phyloP scores from a whole-genome alignment of 1,140 invertebrate genomes.

The Psilanteris sp. region DNA sequence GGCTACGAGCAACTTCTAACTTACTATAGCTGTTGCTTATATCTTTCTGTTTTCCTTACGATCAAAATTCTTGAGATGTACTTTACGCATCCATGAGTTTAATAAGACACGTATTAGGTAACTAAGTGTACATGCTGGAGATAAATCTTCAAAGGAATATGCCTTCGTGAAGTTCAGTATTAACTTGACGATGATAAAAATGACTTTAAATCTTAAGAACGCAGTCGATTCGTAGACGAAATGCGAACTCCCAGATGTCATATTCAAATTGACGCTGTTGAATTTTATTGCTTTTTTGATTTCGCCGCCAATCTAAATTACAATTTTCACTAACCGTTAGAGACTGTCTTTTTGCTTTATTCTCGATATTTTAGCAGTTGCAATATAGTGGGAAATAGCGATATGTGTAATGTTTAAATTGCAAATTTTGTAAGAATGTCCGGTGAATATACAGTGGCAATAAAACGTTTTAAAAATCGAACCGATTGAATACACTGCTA shows the following conservation, averaged over 20 bases:
- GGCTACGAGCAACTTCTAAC: conserved; percentile 54
- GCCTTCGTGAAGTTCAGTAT: conserved; percentile 53
- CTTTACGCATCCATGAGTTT: conserved; percentile 65
- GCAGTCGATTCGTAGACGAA: conserved; percentile 34
- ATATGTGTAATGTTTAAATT: no score
- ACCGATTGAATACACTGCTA: no score
- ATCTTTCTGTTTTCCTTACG: conserved; percentile 65
- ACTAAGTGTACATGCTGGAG: conserved; percentile 62
- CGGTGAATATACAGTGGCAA: no score
- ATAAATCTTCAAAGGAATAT: conserved; percentile 63
- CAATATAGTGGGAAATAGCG: no score
- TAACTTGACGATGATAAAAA: conserved; percentile 62
- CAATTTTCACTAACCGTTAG: conserved; percentile 30
- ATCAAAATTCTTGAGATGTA: conserved; percentile 66
- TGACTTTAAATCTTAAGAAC: conserved; percentile 60
- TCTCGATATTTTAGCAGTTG: no score
- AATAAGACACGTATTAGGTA: conserved; percentile 66
- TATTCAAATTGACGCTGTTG: conserved; percentile 35
- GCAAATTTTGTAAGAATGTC: no score
- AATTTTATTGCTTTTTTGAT: conserved; percentile 12
- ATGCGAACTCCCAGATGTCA: conserved; percentile 5
- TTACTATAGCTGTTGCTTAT: conserved; percentile 60
- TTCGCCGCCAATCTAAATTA: conserved; percentile 29
- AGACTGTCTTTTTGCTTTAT: no score
- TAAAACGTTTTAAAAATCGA: no score